Evolutionary conservation across 2,797 vertebrate species (phyloP).

Genomic region (Rhyacichthys aspro): DNA sequence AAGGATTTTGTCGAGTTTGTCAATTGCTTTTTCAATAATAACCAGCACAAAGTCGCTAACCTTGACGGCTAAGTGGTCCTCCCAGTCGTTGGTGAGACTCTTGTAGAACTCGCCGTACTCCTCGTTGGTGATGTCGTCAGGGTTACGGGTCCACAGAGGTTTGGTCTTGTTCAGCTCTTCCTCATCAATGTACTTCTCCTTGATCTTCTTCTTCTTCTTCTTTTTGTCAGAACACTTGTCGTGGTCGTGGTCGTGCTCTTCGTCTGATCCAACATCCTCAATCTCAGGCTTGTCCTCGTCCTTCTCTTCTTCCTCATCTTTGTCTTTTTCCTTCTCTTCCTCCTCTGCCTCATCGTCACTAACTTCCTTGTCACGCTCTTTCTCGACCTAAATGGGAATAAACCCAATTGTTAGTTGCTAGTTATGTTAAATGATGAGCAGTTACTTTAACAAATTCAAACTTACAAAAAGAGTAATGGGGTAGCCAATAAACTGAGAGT

Average conservation of each 20-base stretch:
- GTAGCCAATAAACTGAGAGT: conserved; percentile 97
- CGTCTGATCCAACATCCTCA: conserved; percentile 92
- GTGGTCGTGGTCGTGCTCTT: conserved; percentile 87
- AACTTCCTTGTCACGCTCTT: conserved; percentile 86
- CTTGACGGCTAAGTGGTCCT: conserved; percentile 95
- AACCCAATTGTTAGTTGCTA: too few relatives aligned
- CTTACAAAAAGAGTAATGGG: conserved; percentile 89
- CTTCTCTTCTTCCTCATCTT: conserved; percentile 54
- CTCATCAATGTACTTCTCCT: conserved; percentile 92
- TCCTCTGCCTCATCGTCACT: conserved; percentile 86
- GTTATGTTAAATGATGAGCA: too few relatives aligned
- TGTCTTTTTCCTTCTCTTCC: conserved; percentile 87
- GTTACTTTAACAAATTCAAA: neutral
- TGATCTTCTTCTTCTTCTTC: conserved; percentile 93
- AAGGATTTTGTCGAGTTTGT: too few relatives aligned
- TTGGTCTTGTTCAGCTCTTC: conserved; percentile 98
- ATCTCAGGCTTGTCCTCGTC: conserved; percentile 90
- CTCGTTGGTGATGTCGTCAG: conserved; percentile 94
- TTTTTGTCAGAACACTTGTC: conserved; percentile 85
- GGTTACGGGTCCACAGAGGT: conserved; percentile 95
- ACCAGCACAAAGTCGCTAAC: conserved; percentile 58
- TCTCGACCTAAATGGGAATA: conserved; percentile 82
- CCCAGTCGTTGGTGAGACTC: conserved; percentile 96
- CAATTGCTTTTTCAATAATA: too few relatives aligned
- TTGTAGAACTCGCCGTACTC: conserved; percentile 97